phyloP scores from a whole-genome alignment of 2,797 vertebrate genomes.

The Melanotaenia maccullochi region DNA sequence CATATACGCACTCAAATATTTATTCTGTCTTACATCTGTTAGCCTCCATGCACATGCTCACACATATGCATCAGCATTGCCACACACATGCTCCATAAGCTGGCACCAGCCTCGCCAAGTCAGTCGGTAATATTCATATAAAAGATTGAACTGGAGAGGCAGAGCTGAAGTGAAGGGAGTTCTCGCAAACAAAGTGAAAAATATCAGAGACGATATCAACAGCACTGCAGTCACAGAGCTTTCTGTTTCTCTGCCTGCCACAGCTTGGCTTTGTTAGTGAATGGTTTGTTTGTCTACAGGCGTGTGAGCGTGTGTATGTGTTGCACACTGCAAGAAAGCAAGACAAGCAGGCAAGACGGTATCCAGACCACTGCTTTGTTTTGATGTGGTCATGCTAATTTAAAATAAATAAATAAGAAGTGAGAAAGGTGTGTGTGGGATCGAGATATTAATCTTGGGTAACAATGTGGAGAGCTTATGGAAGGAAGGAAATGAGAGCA shows the following conservation, averaged over 20 bases:
- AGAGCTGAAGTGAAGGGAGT: constrained; percentile 63
- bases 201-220: constrained; percentile 74
- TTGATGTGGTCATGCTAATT: constrained; percentile 81
- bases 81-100: constrained; percentile 21
- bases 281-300: constrained; percentile 58
- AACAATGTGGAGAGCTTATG: constrained; percentile 15
- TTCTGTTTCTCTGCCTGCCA: constrained; percentile 62
- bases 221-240: constrained; percentile 65
- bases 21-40: constrained; percentile 59
- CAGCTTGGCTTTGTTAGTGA: constrained; percentile 69
- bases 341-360: constrained; percentile 72
- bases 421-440: constrained; percentile 35
- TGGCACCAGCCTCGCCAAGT: constrained; percentile 65
- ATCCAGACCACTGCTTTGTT: constrained; percentile 78
- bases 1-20: constrained; percentile 43
- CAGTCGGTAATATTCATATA: constrained; percentile 64
- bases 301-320: constrained; percentile 28
- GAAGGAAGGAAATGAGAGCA: constrained; percentile 27
- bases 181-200: constrained; percentile 75
- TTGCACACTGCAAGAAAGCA: neutral
- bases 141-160: constrained; percentile 48
- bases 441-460: constrained; percentile 18
- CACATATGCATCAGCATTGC: constrained; percentile 16
- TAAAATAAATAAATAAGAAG: constrained; percentile 51
- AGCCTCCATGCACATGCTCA: constrained; percentile 25